phyloP scores from a whole-genome alignment of 2,797 vertebrate genomes.

The Trachops cirrhosus region DNA sequence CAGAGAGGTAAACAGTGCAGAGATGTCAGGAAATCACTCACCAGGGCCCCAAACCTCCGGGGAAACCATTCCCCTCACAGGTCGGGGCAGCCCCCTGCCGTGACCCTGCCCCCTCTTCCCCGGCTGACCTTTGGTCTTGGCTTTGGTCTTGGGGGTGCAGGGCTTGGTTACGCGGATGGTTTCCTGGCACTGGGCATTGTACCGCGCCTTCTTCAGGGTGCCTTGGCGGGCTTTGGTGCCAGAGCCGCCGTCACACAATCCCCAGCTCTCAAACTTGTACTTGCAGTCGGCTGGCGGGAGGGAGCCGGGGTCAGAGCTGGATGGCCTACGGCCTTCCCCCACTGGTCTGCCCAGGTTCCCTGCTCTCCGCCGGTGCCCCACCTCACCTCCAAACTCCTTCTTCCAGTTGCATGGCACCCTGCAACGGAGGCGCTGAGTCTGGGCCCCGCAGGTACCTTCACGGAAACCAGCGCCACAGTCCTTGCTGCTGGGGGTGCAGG shows the following conservation, averaged over 20 bases:
- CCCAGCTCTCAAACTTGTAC: slow-evolving; percentile 93
- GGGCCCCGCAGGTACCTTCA: slow-evolving; percentile 89
- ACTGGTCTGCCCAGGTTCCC: neutral
- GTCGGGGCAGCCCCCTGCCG: too few species aligned
- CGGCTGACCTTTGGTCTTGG: slow-evolving; percentile 90
- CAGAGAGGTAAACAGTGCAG: neutral
- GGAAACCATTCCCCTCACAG: neutral
- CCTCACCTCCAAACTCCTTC: slow-evolving; percentile 95
- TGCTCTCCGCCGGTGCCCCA: neutral
- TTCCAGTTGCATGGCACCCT: slow-evolving; percentile 98
- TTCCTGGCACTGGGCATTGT: slow-evolving; percentile 89
- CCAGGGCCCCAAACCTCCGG: neutral
- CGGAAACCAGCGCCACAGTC: slow-evolving; percentile 93
- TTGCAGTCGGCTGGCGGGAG: slow-evolving; percentile 90
- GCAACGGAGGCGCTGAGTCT: slow-evolving; percentile 90
- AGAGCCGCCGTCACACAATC: slow-evolving; percentile 86
- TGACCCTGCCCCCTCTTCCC: neutral
- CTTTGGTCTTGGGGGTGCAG: slow-evolving; percentile 89
- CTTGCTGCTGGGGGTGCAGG: slow-evolving; percentile 89
- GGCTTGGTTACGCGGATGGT: slow-evolving; percentile 89
- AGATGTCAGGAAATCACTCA: neutral
- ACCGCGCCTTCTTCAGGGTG: slow-evolving; percentile 90
- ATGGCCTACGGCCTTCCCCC: neutral
- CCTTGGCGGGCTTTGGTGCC: slow-evolving; percentile 86
- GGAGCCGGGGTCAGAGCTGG: neutral